Evolutionary conservation across 2,113 vertebrate genomes (phyloP), one percentile per base, ranked within the genome.

Genomic region (Dicentrarchus labrax): DNA sequence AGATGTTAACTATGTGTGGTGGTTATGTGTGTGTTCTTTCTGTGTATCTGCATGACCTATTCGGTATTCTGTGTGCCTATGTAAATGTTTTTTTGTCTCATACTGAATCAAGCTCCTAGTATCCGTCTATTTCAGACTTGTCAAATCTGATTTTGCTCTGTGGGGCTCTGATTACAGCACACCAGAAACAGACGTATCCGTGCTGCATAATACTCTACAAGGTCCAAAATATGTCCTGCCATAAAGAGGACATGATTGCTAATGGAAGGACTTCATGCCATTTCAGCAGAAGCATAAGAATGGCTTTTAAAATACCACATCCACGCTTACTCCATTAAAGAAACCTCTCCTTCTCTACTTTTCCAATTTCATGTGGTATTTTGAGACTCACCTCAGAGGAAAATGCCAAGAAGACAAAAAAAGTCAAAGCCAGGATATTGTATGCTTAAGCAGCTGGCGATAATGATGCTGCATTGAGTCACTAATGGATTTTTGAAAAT

Each of bases 401-500:
- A 91, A 94, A 91, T 92, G 86, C 83, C 82, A 91, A 82, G 65
- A 81, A 86, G 80, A 89, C 84, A 57, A 56, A 85, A 86, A 89
- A 89, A 91, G 75, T 80, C 68, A 90, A 83, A 87, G 78, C 51
- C 60, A 39, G 83, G 78, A 87, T 90, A 84, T 87, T 89, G 84
- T 90, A 56, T 57, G 73, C 76, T 88, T 71, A 89, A 92, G 86
- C 72, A 86, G 74, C 80, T 72, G 69, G 81, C 9, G 51, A 81
- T 91, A 89, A 92, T 87, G 88, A 86, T 78, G 76, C 82, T 70
- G 76, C 83, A 74, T 78, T 85, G 90, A 94, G 88, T 85, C 91
- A 86, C 88, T 93, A 92, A 93, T 92, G 87, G 84, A 86, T 92
- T 88, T 92, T 92, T 86, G 47, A 53, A 80, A 91, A 90, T 86